These are phyloP conservation scores for Bergia sp. DNA, from an alignment of 92 coral and sea anemone species.

Conservation along the genomic window DNA sequence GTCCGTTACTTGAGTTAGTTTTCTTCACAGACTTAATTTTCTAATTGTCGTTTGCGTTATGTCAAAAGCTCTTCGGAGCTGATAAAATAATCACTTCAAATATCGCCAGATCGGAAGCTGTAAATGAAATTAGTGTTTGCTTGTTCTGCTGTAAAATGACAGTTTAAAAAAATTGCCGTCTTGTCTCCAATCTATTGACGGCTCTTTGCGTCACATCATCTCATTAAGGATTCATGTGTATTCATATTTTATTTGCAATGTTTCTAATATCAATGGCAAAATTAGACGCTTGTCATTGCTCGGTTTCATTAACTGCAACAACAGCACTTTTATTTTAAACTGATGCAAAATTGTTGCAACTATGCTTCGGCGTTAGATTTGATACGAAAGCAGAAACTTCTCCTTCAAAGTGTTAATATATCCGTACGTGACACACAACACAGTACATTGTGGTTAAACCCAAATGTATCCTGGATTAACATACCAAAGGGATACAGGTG, in stretches of 20 bases:
- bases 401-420: no score
- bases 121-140: not conserved
- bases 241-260: not conserved
- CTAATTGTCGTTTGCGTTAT: not conserved
- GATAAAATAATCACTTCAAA: not conserved
- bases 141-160: not conserved
- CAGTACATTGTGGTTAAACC: not conserved
- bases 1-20: not conserved
- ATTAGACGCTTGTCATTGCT: not conserved
- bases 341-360: not conserved
- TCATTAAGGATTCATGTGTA: not conserved
- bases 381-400: not conserved
- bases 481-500: not conserved
- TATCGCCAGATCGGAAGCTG: not conserved
- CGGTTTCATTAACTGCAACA: not conserved
- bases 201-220: not conserved
- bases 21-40: no score
- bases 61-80: not conserved
- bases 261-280: not conserved
- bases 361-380: not conserved
- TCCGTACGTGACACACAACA: not conserved
- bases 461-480: not conserved
- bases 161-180: not conserved
- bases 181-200: not conserved
- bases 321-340: not conserved